Percentiles rank a stretch among this genome's conserved stretches.
Evolutionary conservation across 2,888 invertebrate species (phyloP).

Genomic region (Xanthia togata): DNA sequence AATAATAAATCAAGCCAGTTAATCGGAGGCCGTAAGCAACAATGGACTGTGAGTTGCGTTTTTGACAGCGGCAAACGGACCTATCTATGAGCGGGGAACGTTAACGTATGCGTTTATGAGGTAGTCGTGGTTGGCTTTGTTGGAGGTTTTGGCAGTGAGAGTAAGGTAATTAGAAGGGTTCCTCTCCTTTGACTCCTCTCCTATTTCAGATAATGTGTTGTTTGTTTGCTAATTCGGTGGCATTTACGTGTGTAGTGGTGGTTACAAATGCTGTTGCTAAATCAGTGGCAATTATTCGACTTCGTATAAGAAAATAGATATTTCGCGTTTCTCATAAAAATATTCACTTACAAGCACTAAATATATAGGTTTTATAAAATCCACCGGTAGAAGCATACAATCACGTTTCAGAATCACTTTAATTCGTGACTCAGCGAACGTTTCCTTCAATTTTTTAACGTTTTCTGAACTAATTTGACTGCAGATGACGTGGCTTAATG

Average conservation of each 20-base stretch:
- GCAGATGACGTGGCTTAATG: conserved; percentile 47
- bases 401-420: conserved; percentile 17
- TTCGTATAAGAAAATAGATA: background rate
- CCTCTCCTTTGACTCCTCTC: conserved; percentile 39
- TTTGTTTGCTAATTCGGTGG: conserved; percentile 26
- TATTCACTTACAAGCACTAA: background rate
- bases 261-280: conserved; percentile 5
- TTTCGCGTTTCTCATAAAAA: background rate
- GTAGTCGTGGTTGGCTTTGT: conserved; percentile 45
- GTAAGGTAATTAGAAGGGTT: conserved; percentile 45
- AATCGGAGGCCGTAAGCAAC: conserved; percentile 71
- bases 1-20: conserved; percentile 81
- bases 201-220: conserved; percentile 28
- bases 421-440: conserved; percentile 27
- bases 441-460: conserved; percentile 36
- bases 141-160: conserved; percentile 27
- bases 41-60: conserved; percentile 66
- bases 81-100: conserved; percentile 56
- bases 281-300: background rate
- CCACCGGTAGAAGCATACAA: background rate
- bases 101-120: conserved; percentile 60
- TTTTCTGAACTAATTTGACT: conserved; percentile 43
- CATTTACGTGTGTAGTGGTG: too few relatives aligned
- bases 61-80: conserved; percentile 46
- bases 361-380: background rate